Conservation (phyloP, 2,888 invertebrate species). For the Bellardia pandia region DNA sequence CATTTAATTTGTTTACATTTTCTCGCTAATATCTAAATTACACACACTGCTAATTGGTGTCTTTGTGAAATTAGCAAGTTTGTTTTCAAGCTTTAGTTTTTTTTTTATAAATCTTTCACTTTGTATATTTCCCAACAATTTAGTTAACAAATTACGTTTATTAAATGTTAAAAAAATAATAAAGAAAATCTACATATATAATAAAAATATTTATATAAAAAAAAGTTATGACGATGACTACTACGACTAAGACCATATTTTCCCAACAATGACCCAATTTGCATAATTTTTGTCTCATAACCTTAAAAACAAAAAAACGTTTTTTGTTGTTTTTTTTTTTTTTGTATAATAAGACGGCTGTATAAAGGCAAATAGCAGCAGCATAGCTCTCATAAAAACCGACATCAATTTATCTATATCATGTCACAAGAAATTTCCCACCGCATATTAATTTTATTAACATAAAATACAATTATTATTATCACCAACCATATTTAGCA, state of each 20-base stretch:
- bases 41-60: constrained; percentile 43
- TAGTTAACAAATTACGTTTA: constrained; percentile 61
- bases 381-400: constrained; percentile 37
- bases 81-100: constrained; percentile 1
- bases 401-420: constrained; percentile 61
- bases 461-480: constrained; percentile 68
- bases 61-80: constrained; percentile 45
- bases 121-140: constrained; percentile 55
- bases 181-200: constrained; percentile 28
- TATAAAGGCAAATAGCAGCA: constrained; percentile 11
- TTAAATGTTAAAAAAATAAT: constrained; percentile 25
- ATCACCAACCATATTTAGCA: constrained; percentile 65
- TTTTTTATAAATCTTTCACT: constrained; percentile 38
- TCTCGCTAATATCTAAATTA: constrained; percentile 4
- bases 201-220: constrained; percentile 45
- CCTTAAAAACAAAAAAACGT: constrained; percentile 49
- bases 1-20: not conserved
- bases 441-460: constrained; percentile 69
- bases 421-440: constrained; percentile 70
- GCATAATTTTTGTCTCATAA: constrained; percentile 73
- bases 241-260: constrained; percentile 32
- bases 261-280: constrained; percentile 62
- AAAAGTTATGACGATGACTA: not conserved
- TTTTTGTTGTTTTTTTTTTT: not conserved
- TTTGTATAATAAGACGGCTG: not conserved